phyloP scores from a whole-genome alignment of 2,888 invertebrate species.

The Drosophila prolongata region DNA sequence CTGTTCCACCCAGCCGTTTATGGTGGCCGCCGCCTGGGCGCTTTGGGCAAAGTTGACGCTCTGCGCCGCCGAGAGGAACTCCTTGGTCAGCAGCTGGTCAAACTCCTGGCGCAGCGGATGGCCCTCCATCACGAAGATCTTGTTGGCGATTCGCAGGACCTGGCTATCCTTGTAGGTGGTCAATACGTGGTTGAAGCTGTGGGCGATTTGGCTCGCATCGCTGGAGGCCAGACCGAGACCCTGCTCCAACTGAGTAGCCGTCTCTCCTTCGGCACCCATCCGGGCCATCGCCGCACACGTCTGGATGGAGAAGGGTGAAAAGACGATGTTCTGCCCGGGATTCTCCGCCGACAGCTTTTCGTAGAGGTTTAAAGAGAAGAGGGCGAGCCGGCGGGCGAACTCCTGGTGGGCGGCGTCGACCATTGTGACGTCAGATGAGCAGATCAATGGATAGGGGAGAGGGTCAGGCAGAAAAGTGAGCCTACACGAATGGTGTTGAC shows the following conservation, averaged over 20 bases:
- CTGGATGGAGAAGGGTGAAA: constrained; percentile 92
- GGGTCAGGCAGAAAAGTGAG: constrained; percentile 39
- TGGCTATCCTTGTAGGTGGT: constrained; percentile 70
- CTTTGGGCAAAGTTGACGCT: constrained; percentile 87
- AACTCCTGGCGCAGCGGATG: constrained; percentile 86
- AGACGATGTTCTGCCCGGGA: constrained; percentile 87
- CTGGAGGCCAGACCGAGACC: constrained; percentile 86
- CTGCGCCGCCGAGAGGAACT: constrained; percentile 88
- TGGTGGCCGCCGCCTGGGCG: constrained; percentile 85
- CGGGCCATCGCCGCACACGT: constrained; percentile 89
- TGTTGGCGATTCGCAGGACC: constrained; percentile 88
- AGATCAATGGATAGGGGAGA: constrained; percentile 11
- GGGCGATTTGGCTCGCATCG: constrained; percentile 63
- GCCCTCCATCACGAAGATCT: constrained; percentile 88
- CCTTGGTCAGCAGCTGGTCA: constrained; percentile 86
- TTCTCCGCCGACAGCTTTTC: constrained; percentile 64
- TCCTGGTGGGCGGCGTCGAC: constrained; percentile 42
- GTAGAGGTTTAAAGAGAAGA: constrained; percentile 64
- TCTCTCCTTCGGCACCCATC: constrained; percentile 89
- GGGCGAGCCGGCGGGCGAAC: constrained; percentile 61
- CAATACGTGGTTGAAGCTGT: constrained; percentile 73
- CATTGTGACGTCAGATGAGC: constrained; percentile 46
- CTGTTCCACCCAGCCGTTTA: constrained; percentile 93
- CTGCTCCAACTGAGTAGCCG: constrained; percentile 86
- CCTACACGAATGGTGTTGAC: constrained; percentile 55